These are phyloP conservation scores for Ooceraea biroi DNA, from an alignment of 1,140 invertebrate species.

Conservation along the genomic window DNA sequence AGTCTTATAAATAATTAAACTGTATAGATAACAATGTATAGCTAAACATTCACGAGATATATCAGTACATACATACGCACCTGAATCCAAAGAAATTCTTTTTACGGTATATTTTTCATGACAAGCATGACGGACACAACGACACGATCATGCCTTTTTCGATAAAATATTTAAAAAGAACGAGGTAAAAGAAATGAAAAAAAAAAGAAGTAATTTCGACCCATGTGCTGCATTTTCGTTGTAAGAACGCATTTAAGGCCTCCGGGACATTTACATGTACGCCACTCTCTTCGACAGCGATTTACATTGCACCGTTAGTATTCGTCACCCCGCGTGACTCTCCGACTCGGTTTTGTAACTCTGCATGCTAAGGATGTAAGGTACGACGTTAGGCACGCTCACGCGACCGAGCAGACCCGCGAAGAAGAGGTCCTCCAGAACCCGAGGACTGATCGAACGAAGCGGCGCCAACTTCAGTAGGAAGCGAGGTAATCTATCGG, in stretches of 20 bases:
- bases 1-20: constrained; percentile 39
- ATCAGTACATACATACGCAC: neutral
- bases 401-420: constrained; percentile 96
- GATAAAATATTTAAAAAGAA: constrained; percentile 5
- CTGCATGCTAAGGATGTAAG: constrained; percentile 94
- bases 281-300: constrained; percentile 66
- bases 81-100: neutral
- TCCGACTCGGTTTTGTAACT: constrained; percentile 85
- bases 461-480: constrained; percentile 92
- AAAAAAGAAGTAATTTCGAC: constrained; percentile 60
- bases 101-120: no score
- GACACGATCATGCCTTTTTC: no score
- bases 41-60: constrained; percentile 2
- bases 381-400: constrained; percentile 96
- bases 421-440: constrained; percentile 97
- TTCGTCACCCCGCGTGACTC: constrained; percentile 83
- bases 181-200: neutral
- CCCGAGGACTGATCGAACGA: constrained; percentile 91
- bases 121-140: no score
- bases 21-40: neutral
- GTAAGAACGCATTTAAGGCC: constrained; percentile 70
- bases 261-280: constrained; percentile 60
- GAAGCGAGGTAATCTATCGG: constrained; percentile 89
- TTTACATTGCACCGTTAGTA: constrained; percentile 76
- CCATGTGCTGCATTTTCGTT: constrained; percentile 31